These are phyloP conservation scores for Diarsia dahlii DNA, from an alignment of 2,888 invertebrate genomes.

Conservation along the genomic window DNA sequence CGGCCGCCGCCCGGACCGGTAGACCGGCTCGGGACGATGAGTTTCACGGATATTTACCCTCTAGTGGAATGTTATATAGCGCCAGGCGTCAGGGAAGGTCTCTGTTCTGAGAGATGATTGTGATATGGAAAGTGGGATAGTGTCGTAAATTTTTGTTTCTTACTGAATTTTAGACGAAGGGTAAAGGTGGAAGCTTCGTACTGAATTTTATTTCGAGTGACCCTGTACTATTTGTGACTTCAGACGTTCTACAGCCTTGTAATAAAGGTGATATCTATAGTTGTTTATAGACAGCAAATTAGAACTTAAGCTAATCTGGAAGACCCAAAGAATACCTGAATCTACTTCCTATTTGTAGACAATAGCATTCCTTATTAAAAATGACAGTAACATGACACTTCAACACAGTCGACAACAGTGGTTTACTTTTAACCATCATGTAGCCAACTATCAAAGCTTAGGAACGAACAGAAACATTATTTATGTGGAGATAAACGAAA, in stretches of 20 bases:
- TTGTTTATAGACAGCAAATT: not conserved
- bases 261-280: no score
- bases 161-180: conserved; percentile 14
- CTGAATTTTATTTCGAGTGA: conserved; percentile 13
- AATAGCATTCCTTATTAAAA: no score
- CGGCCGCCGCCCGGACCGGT: conserved; percentile 24
- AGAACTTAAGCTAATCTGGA: not conserved
- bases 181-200: conserved; percentile 2
- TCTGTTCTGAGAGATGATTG: conserved; percentile 45
- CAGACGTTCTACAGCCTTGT: no score
- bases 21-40: conserved; percentile 32
- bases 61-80: conserved; percentile 27
- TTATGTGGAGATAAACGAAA: conserved; percentile 42
- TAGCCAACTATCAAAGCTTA: conserved; percentile 20
- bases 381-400: not conserved
- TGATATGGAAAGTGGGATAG: conserved; percentile 42
- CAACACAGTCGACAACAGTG: conserved; percentile 5
- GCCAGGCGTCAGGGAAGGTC: conserved; percentile 1
- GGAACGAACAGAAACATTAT: conserved; percentile 40
- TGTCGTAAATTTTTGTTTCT: conserved; percentile 44
- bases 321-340: not conserved
- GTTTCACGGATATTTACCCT: conserved; percentile 57
- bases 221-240: conserved; percentile 8
- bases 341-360: not conserved
- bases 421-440: conserved; percentile 20